Evolutionary conservation across 1,140 invertebrate species (phyloP).

Genomic region (Schmidtea mediterranea): DNA sequence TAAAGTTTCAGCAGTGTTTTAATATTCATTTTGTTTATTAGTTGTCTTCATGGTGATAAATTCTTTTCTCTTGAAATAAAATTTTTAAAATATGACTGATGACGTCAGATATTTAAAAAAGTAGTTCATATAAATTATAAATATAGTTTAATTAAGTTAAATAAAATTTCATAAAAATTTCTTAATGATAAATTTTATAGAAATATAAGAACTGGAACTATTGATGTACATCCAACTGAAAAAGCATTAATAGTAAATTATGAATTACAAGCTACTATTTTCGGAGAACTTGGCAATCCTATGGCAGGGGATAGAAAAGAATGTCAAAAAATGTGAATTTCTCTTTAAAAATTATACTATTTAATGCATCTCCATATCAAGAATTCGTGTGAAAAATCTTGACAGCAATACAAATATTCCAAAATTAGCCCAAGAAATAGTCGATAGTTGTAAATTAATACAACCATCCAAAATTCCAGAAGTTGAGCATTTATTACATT

Average conservation of each 20-base stretch:
- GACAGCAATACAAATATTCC: conserved; percentile 49
- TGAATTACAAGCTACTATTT: conserved; percentile 53
- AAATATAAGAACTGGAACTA: conserved; percentile 47
- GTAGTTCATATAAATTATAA: too few relatives aligned
- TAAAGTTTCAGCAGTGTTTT: too few relatives aligned
- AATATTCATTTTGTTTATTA: too few relatives aligned
- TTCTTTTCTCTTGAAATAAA: too few relatives aligned
- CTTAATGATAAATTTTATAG: conserved; percentile 21
- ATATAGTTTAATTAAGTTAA: too few relatives aligned
- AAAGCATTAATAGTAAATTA: conserved; percentile 66
- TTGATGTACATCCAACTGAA: conserved; percentile 66
- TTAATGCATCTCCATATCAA: conserved; percentile 8
- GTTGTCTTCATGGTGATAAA: too few relatives aligned
- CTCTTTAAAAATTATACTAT: too few relatives aligned
- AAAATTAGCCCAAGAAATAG: conserved; percentile 51
- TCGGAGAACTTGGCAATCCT: conserved; percentile 50
- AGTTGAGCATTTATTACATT: conserved; percentile 66
- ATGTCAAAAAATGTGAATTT: conserved; percentile 29
- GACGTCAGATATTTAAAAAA: too few relatives aligned
- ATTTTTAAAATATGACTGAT: too few relatives aligned
- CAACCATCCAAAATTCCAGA: conserved; percentile 51
- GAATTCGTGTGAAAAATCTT: conserved; percentile 53
- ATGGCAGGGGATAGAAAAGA: conserved; percentile 58
- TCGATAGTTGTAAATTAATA: conserved; percentile 61
- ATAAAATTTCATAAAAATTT: conserved; percentile 11